phyloP scores from a whole-genome alignment of 2,113 vertebrate species.

The Silurus meridionalis region DNA sequence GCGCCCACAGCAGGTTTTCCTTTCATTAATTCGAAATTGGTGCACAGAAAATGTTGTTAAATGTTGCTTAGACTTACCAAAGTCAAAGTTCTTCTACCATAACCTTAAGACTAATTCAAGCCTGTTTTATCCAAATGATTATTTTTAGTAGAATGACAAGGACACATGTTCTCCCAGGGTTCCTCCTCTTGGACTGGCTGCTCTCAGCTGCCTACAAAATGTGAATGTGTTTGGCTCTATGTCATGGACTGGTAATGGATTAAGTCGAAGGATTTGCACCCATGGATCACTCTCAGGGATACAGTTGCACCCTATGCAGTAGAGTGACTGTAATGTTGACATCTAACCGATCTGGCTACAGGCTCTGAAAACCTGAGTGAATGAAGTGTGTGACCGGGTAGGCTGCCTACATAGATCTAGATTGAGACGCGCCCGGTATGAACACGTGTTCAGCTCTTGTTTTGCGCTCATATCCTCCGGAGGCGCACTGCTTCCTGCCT shows the following conservation, averaged over 20 bases:
- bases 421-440: conserved; percentile 13
- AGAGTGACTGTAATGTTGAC: too few relatives aligned
- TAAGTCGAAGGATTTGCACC: too few relatives aligned
- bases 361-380: too few relatives aligned
- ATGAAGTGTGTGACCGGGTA: neutral
- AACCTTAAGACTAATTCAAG: neutral
- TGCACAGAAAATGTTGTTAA: neutral
- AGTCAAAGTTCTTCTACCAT: neutral
- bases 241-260: neutral
- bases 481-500: conserved; percentile 74
- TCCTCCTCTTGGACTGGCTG: neutral
- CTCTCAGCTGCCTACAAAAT: neutral
- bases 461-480: conserved; percentile 69
- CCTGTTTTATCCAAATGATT: neutral
- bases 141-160: neutral
- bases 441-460: conserved; percentile 8
- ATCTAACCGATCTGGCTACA: too few relatives aligned
- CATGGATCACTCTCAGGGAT: too few relatives aligned
- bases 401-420: neutral
- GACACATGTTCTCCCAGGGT: neutral
- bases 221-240: neutral
- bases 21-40: neutral
- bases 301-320: too few relatives aligned
- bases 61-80: neutral
- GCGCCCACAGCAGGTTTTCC: neutral